Conservation (phyloP, 1,140 invertebrate genomes). For the Hylyphantes graminicola region DNA sequence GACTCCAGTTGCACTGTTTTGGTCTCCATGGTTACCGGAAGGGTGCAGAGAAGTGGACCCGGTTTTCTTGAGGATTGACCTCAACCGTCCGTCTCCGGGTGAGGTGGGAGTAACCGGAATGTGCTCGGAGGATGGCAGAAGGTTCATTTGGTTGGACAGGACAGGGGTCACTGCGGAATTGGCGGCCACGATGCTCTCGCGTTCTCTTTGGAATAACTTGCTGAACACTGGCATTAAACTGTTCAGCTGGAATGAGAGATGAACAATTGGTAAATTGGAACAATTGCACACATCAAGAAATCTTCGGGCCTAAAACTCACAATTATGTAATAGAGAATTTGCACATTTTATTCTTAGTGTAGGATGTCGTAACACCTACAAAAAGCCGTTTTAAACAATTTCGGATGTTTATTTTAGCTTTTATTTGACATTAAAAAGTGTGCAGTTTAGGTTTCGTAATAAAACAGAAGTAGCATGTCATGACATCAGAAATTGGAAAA, state of each 20-base stretch:
- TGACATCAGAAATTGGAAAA: too few species aligned
- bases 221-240: constrained; percentile 40
- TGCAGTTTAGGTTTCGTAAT: too few species aligned
- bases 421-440: too few species aligned
- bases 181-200: constrained; percentile 19
- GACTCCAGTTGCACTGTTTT: constrained; percentile 42
- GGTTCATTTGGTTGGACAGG: constrained; percentile 62
- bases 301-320: neutral
- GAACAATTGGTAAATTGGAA: neutral
- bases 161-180: constrained; percentile 37
- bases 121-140: constrained; percentile 61
- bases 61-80: constrained; percentile 60
- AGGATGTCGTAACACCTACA: too few species aligned
- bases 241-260: constrained; percentile 31
- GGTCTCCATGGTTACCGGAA: neutral
- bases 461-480: too few species aligned
- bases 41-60: neutral
- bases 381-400: too few species aligned
- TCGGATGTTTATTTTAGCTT: too few species aligned
- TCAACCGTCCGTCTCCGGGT: constrained; percentile 54
- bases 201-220: constrained; percentile 45
- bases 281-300: neutral
- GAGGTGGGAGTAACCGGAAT: constrained; percentile 59
- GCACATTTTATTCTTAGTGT: too few species aligned
- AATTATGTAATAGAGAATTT: too few species aligned